Evolutionary conservation across 2,797 vertebrate genomes (phyloP).

Genomic region (Prionace glauca): DNA sequence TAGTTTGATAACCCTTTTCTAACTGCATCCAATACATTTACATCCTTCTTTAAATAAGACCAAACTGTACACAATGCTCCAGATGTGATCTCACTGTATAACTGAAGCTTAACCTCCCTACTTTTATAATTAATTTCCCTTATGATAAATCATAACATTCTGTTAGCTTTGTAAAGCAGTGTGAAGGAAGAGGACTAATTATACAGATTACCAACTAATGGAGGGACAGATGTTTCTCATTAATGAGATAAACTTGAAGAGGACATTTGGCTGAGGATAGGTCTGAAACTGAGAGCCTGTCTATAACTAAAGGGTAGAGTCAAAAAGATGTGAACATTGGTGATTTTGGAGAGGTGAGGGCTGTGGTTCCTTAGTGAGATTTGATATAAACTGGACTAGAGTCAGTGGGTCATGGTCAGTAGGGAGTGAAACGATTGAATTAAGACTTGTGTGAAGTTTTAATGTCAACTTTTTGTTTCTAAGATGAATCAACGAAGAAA

Average conservation of each 20-base stretch:
- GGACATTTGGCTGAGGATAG: neutral
- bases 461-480: neutral
- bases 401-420: no score
- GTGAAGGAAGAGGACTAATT: neutral
- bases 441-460: neutral
- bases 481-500: constrained; percentile 78
- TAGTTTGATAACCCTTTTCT: no score
- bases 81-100: no score
- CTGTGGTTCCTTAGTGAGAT: neutral
- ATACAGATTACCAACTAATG: no score
- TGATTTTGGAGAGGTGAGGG: neutral
- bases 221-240: neutral
- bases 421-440: neutral
- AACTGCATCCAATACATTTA: no score
- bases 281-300: neutral
- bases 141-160: no score
- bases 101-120: no score
- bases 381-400: neutral
- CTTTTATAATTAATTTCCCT: no score
- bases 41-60: no score
- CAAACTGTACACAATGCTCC: no score
- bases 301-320: neutral
- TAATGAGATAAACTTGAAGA: neutral
- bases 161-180: no score
- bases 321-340: neutral